These are phyloP conservation scores for Orestias chungarensis DNA, from an alignment of 2,797 vertebrate species.

Conservation along the genomic window DNA sequence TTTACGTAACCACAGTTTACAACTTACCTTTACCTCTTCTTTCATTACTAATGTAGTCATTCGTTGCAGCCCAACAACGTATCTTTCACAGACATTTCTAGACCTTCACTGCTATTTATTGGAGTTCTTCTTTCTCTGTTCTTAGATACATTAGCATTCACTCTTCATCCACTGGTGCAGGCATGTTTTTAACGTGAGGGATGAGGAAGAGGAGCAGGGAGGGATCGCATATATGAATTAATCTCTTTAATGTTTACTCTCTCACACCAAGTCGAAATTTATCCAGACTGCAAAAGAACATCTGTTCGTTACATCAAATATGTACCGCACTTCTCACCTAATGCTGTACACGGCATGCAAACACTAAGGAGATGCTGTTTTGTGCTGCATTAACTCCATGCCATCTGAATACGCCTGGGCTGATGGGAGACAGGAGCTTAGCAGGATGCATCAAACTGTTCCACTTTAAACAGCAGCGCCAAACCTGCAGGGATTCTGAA, in stretches of 20 bases:
- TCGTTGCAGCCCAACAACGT: slow-evolving; percentile 20
- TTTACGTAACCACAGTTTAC: slow-evolving; percentile 9
- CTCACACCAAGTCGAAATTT: slow-evolving; percentile 56
- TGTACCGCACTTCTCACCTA: slow-evolving; percentile 33
- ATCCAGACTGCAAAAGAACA: slow-evolving; percentile 31
- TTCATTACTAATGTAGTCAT: not conserved
- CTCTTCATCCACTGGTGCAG: slow-evolving; percentile 24
- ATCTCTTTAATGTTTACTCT: slow-evolving; percentile 72
- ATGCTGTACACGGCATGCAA: slow-evolving; percentile 7
- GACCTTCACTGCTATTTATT: slow-evolving; percentile 50
- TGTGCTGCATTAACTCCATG: slow-evolving; percentile 55
- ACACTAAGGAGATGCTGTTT: slow-evolving; percentile 61
- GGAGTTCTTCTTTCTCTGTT: slow-evolving; percentile 8
- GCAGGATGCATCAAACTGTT: slow-evolving; percentile 57
- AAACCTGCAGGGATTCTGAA: slow-evolving; percentile 33
- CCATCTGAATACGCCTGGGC: slow-evolving; percentile 72
- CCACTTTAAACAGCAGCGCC: slow-evolving; percentile 22
- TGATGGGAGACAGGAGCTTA: slow-evolving; percentile 65
- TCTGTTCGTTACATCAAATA: slow-evolving; percentile 7
- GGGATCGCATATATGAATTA: slow-evolving; percentile 67
- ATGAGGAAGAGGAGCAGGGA: slow-evolving; percentile 41
- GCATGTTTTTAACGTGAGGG: slow-evolving; percentile 50
- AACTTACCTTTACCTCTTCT: slow-evolving; percentile 1
- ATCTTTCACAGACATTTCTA: slow-evolving; percentile 39
- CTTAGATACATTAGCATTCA: slow-evolving; percentile 48